A percentile compares a stretch with the other conserved stretches of the same genome.
phyloP scores from a whole-genome alignment of 2,113 vertebrate genomes.

The Brienomyrus brachyistius region DNA sequence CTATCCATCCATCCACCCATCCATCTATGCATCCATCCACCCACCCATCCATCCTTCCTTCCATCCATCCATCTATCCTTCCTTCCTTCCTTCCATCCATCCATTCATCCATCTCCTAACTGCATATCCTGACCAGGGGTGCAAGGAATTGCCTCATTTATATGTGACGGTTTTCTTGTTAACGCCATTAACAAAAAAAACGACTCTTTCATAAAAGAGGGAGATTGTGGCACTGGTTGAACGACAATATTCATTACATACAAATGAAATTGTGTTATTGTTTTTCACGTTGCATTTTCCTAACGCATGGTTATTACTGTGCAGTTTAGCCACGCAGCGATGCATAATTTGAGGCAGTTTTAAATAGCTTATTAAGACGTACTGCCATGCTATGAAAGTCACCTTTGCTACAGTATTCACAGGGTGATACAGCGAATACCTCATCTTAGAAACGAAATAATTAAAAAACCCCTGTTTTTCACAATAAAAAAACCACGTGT shows the following conservation, averaged over 20 bases:
- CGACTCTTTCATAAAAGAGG: background rate
- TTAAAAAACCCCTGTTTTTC: background rate
- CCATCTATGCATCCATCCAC: too few species aligned
- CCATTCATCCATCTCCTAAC: background rate
- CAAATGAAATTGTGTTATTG: background rate
- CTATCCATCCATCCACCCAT: background rate
- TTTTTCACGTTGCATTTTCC: background rate
- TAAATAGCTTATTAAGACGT: constrained; percentile 4
- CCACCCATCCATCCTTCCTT: too few species aligned
- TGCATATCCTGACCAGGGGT: background rate
- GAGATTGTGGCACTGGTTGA: background rate
- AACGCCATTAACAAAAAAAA: background rate
- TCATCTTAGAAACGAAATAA: background rate
- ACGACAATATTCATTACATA: background rate
- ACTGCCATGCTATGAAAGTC: background rate
- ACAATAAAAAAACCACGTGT: background rate
- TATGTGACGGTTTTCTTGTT: background rate
- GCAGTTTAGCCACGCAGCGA: background rate
- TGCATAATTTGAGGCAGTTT: background rate
- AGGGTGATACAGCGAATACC: background rate
- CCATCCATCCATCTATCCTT: too few species aligned
- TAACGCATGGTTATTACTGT: background rate
- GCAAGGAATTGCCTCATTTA: background rate
- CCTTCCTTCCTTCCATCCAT: background rate
- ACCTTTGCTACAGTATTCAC: background rate